These are phyloP conservation scores for Heptranchias perlo DNA, from an alignment of 2,113 vertebrate species.

Conservation along the genomic window DNA sequence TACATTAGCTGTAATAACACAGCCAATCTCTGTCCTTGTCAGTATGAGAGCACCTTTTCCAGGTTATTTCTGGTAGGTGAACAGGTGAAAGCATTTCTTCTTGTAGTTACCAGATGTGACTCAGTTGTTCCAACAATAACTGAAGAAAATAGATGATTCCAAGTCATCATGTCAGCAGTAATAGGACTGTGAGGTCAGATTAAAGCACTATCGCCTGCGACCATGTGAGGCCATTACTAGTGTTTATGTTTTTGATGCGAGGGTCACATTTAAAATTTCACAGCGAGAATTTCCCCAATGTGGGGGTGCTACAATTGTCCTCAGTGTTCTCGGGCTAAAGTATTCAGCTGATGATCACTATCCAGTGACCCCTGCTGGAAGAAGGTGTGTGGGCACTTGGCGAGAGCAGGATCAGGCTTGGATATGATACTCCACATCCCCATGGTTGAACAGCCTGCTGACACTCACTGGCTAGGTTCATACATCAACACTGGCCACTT, in stretches of 20 bases:
- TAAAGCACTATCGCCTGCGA: neutral
- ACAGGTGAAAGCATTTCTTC: neutral
- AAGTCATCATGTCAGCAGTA: neutral
- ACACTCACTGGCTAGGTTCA: neutral
- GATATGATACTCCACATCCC: neutral
- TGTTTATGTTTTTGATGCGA: neutral
- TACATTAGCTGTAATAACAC: neutral
- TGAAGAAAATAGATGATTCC: neutral
- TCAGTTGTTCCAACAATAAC: neutral
- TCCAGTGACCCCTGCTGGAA: neutral
- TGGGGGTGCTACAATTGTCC: neutral
- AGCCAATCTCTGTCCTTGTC: neutral
- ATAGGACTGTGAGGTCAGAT: neutral
- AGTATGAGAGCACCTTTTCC: too few relatives aligned
- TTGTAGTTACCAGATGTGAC: neutral
- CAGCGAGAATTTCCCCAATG: neutral
- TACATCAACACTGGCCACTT: neutral
- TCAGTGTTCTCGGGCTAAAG: neutral
- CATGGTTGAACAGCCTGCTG: neutral
- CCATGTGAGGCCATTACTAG: neutral
- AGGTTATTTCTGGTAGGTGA: neutral
- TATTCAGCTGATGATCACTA: neutral
- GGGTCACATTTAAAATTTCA: neutral
- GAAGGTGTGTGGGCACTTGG: neutral
- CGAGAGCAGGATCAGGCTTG: neutral